These are phyloP conservation scores for Osmerus eperlanus DNA, from an alignment of 2,113 vertebrate species.

Conservation along the genomic window DNA sequence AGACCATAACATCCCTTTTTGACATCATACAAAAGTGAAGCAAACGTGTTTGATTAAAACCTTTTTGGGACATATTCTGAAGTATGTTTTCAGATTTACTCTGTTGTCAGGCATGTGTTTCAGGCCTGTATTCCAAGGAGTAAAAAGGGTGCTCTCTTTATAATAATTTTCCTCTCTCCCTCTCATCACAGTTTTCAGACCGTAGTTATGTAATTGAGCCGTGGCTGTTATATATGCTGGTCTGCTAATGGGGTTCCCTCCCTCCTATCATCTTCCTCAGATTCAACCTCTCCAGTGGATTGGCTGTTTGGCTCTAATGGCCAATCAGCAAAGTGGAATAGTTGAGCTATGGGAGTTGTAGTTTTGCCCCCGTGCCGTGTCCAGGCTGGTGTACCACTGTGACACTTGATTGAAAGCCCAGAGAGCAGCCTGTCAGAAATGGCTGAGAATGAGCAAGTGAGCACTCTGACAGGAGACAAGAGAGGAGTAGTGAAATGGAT, in stretches of 20 bases:
- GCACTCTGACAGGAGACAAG: background rate
- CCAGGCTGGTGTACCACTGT: background rate
- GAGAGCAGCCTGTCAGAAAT: background rate
- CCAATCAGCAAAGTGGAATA: background rate
- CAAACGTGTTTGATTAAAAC: too few relatives aligned
- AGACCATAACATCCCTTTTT: background rate
- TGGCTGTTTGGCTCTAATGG: slow-evolving; percentile 24
- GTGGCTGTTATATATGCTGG: background rate
- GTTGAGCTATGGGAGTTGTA: too few relatives aligned
- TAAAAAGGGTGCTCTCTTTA: slow-evolving; percentile 21
- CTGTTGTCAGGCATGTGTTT: slow-evolving; percentile 27
- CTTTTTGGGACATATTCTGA: too few relatives aligned
- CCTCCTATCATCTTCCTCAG: background rate
- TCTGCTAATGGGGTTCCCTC: too few relatives aligned
- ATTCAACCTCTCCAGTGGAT: slow-evolving; percentile 26
- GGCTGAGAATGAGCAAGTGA: background rate
- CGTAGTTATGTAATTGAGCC: slow-evolving; percentile 52
- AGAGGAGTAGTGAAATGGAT: background rate
- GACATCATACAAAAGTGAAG: too few relatives aligned
- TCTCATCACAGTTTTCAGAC: slow-evolving; percentile 54
- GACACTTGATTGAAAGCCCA: background rate
- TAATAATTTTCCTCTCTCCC: slow-evolving; percentile 45
- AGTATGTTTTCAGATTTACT: background rate
- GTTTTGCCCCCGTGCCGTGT: too few relatives aligned
- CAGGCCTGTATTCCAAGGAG: slow-evolving; percentile 2